phyloP scores from a whole-genome alignment of 2,888 invertebrate genomes.

The Nipponacmea schrenckii region DNA sequence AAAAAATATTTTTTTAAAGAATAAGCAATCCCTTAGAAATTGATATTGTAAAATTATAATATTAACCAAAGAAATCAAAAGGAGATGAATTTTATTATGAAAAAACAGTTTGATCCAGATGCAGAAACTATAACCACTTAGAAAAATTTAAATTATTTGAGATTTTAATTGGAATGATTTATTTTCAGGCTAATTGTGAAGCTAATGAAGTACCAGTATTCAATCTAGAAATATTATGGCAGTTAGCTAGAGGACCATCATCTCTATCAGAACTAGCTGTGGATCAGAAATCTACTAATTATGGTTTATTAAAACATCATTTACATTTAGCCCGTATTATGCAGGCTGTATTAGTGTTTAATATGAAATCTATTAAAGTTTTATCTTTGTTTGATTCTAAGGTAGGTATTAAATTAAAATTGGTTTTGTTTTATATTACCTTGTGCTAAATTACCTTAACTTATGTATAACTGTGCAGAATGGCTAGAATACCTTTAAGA shows the following conservation, averaged over 20 bases:
- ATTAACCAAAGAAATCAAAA: too few relatives aligned
- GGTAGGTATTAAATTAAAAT: constrained; percentile 66
- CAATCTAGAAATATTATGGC: constrained; percentile 66
- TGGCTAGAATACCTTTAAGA: too few relatives aligned
- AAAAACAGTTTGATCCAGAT: too few relatives aligned
- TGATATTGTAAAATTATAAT: too few relatives aligned
- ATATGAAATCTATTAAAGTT: constrained; percentile 77
- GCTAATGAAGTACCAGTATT: constrained; percentile 66
- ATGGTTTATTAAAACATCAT: constrained; percentile 82
- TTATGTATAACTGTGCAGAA: too few relatives aligned
- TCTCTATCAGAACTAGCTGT: constrained; percentile 82
- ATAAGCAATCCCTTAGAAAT: too few relatives aligned
- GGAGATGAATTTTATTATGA: too few relatives aligned
- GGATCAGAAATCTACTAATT: constrained; percentile 80
- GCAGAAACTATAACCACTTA: too few relatives aligned
- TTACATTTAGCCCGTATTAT: constrained; percentile 82
- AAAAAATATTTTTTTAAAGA: too few relatives aligned
- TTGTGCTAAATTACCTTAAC: too few relatives aligned
- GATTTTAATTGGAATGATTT: neutral
- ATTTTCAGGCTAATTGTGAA: constrained; percentile 64
- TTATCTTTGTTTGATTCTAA: constrained; percentile 82
- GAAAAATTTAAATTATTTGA: too few relatives aligned
- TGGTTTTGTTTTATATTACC: too few relatives aligned
- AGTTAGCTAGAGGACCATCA: constrained; percentile 53
- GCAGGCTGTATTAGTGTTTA: constrained; percentile 82